phyloP scores from a whole-genome alignment of 1,140 invertebrate species.

The Arion vulgaris region DNA sequence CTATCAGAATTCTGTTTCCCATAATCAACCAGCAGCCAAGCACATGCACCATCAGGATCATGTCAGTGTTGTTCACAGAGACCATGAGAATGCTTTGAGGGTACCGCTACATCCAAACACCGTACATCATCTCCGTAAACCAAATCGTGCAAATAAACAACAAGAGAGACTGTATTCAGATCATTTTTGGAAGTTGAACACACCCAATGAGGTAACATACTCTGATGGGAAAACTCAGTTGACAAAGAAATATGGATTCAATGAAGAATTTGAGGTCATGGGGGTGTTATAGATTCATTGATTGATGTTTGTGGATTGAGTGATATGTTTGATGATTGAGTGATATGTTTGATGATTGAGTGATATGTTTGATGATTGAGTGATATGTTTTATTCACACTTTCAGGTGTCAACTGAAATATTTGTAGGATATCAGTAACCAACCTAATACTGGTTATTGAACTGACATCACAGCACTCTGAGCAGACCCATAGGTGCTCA shows the following conservation, averaged over 20 bases:
- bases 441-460: too few species aligned
- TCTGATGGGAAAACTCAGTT: not conserved
- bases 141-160: not conserved
- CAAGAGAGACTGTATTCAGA: not conserved
- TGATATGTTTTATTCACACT: too few species aligned
- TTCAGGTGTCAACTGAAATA: too few species aligned
- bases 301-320: not conserved
- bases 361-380: too few species aligned
- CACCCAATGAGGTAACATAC: not conserved
- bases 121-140: not conserved
- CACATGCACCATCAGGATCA: not conserved
- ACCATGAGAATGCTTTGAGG: not conserved
- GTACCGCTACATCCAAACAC: not conserved
- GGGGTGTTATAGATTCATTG: not conserved
- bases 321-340: too few species aligned
- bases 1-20: not conserved
- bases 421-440: too few species aligned
- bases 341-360: too few species aligned
- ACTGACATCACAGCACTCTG: too few species aligned
- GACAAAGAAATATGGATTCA: not conserved
- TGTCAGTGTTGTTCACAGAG: not conserved
- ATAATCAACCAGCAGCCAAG: not conserved
- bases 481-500: too few species aligned
- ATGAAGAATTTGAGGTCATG: not conserved
- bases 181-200: not conserved